Evolutionary conservation across 2,888 invertebrate genomes (phyloP).

Genomic region (Lobophora halterata): DNA sequence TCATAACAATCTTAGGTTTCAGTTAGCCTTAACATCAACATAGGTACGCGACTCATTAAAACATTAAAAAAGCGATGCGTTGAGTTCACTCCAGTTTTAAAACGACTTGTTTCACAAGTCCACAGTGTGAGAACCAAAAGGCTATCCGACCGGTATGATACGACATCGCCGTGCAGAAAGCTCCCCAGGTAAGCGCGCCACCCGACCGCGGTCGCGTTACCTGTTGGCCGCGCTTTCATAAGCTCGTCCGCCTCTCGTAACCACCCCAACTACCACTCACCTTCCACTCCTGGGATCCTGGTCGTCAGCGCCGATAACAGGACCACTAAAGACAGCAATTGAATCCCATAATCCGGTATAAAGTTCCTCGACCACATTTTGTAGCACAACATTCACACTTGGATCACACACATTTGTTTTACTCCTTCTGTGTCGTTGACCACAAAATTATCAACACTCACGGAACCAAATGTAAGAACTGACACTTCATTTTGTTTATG

Average conservation of each 20-base stretch:
- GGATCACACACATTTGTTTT: constrained; percentile 81
- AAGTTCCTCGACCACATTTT: constrained; percentile 86
- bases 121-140: constrained; percentile 73
- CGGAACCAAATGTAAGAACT: constrained; percentile 77
- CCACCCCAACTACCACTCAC: constrained; percentile 65
- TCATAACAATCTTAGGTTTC: constrained; percentile 38
- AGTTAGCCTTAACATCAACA: constrained; percentile 49
- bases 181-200: constrained; percentile 48
- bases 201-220: constrained; percentile 53
- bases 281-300: constrained; percentile 79
- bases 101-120: constrained; percentile 76
- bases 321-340: constrained; percentile 72
- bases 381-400: constrained; percentile 81
- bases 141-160: constrained; percentile 57
- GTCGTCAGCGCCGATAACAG: constrained; percentile 68
- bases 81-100: constrained; percentile 78
- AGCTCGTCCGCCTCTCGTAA: constrained; percentile 60
- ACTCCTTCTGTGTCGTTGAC: constrained; percentile 70
- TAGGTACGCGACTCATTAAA: constrained; percentile 64
- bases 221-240: constrained; percentile 67
- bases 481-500: constrained; percentile 80
- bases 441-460: constrained; percentile 75
- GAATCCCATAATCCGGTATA: constrained; percentile 85
- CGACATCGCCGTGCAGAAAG: constrained; percentile 48
- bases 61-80: constrained; percentile 73